Evolutionary conservation across 2,113 vertebrate genomes (phyloP).

Genomic region (Alaudala cheleensis): DNA sequence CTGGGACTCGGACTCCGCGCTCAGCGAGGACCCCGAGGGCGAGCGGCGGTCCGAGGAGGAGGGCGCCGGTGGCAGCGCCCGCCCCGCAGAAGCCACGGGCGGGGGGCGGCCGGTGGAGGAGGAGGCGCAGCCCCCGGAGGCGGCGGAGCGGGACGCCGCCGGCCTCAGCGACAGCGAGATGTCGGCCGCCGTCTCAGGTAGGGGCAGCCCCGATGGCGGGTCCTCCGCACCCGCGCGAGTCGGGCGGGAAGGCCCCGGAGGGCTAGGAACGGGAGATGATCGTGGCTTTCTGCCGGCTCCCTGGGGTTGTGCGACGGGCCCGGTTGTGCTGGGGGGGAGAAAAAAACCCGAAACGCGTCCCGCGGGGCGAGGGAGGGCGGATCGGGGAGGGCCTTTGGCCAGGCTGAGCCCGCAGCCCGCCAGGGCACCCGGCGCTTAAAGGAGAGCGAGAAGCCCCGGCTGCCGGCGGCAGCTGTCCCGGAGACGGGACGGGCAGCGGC

Average conservation of each 20-base stretch:
- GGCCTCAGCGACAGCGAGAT: slow-evolving; percentile 86
- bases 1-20: slow-evolving; percentile 84
- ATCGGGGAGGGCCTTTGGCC: background rate
- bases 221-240: background rate
- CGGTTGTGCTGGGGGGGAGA: too few species aligned
- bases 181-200: slow-evolving; percentile 84
- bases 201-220: background rate
- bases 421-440: background rate
- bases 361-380: background rate
- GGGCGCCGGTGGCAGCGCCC: slow-evolving; percentile 49
- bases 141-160: slow-evolving; percentile 66
- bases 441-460: background rate
- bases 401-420: background rate
- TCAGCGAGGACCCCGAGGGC: slow-evolving; percentile 81
- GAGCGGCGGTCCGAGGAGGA: slow-evolving; percentile 65
- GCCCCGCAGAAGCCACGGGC: slow-evolving; percentile 17
- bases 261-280: background rate
- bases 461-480: background rate
- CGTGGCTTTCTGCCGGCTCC: background rate
- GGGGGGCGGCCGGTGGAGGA: background rate
- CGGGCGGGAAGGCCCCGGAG: too few species aligned
- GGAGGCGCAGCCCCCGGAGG: slow-evolving; percentile 26
- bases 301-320: too few species aligned
- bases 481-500: background rate
- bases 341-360: background rate